phyloP scores from a whole-genome alignment of 2,797 vertebrate genomes.

The Alectoris magna region DNA sequence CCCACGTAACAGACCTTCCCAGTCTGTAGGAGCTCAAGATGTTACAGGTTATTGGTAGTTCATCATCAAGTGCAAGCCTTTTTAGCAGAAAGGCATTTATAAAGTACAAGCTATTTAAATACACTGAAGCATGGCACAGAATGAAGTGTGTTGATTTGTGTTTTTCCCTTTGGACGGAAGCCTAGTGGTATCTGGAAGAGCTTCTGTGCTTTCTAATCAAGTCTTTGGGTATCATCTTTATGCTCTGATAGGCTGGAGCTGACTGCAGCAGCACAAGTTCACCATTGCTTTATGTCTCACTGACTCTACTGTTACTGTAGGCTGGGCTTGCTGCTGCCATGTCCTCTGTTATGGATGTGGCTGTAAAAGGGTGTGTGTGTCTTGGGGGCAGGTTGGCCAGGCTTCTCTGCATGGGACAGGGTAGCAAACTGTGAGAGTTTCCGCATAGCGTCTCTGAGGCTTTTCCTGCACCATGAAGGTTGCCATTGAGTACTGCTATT shows the following conservation, averaged over 20 bases:
- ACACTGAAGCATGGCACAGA: neutral
- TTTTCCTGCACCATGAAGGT: neutral
- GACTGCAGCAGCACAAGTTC: neutral
- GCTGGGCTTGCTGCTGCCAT: neutral
- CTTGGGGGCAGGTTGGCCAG: neutral
- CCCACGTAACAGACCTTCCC: neutral
- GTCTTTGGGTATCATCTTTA: neutral
- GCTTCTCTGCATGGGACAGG: neutral
- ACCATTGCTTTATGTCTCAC: neutral
- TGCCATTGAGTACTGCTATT: neutral
- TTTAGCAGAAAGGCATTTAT: neutral
- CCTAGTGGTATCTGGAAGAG: neutral
- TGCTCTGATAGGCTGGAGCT: neutral
- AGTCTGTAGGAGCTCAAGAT: neutral
- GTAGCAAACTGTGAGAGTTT: neutral
- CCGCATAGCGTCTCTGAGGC: neutral
- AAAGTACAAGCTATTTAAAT: neutral
- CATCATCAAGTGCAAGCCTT: neutral
- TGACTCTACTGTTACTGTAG: neutral
- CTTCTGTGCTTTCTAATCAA: neutral
- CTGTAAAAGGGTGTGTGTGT: neutral
- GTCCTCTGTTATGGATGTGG: neutral
- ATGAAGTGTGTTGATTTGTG: neutral
- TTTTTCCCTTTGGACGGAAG: neutral
- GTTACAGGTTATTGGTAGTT: neutral